Evolutionary conservation across 2,113 vertebrate species (phyloP), one percentile per base, ranked within the genome.

Genomic region (Sialia sialis): DNA sequence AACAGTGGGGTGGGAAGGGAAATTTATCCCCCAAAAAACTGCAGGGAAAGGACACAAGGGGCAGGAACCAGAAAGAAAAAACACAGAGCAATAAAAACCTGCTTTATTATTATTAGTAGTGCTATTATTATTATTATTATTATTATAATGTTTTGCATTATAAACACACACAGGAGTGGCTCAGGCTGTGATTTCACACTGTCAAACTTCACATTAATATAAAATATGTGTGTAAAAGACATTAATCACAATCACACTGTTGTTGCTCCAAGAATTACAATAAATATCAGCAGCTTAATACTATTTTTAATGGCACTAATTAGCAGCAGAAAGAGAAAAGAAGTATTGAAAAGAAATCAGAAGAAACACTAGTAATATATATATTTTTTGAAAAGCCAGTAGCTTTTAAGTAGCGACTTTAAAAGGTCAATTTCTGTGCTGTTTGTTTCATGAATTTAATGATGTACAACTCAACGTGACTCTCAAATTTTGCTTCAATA

Each of bases 381-480:
- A 8, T 38, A 5, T 27, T 38, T 13, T 38, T 11, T 2, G 25
- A 5, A 48, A 7, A 7, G 12, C 2, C 25, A 26, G 1, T 7
- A 27, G 15, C 7, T 48, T 36, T 6, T 54, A 48, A 62, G 5
- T 5, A 49, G 41, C 32, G 49, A 22, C 4, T 6, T 19, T 6
- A 16, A 30, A 30, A 16, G 0, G 1, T 14, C 25, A 49, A 2
- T 26, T 49, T 26, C 48, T 49, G 26, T 49, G 25, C 14, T 26
- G 48, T 26, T 21, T 27, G 3, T 4, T 41, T 22, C 22, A 5
- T 10, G 4, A 21, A 20, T 12, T 6, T 11, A 41, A 41, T 0
- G 7, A 7, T 0, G 0, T 1, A 4, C 12, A 59, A 41, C 1
- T 36, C 44, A 11, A 41, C 0, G 1, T 1, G 20, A 41, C 8